Evolutionary conservation across 2,113 vertebrate genomes (phyloP).

Genomic region (Lophius piscatorius): DNA sequence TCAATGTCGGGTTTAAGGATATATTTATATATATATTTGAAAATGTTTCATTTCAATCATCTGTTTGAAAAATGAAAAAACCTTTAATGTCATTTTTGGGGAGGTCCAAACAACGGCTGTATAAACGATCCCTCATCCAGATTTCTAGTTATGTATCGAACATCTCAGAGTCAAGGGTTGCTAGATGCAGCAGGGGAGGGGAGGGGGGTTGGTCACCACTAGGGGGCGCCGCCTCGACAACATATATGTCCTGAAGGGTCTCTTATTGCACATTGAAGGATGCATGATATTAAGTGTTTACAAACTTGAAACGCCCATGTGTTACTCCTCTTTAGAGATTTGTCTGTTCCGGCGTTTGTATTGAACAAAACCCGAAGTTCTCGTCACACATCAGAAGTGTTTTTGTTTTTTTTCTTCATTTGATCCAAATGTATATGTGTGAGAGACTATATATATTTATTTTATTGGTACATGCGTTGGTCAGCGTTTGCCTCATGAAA

Average conservation of each 20-base stretch:
- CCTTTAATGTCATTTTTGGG: conserved; percentile 84
- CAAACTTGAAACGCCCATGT: conserved; percentile 78
- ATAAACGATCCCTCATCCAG: conserved; percentile 77
- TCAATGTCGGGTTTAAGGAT: conserved; percentile 80
- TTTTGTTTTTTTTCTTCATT: conserved; percentile 47
- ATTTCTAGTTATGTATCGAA: conserved; percentile 53
- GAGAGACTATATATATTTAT: conserved; percentile 61
- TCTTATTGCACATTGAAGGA: conserved; percentile 80
- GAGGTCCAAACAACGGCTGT: background rate
- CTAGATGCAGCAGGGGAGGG: conserved; percentile 47
- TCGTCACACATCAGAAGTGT: conserved; percentile 22
- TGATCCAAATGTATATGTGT: conserved; percentile 37
- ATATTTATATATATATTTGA: conserved; percentile 91
- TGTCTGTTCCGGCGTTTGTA: conserved; percentile 62
- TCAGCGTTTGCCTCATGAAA: conserved; percentile 53
- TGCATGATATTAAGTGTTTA: conserved; percentile 83
- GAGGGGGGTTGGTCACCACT: too few relatives aligned
- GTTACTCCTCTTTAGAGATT: conserved; percentile 69
- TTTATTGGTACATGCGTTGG: conserved; percentile 53
- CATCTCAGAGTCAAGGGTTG: conserved; percentile 48
- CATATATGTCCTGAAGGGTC: conserved; percentile 71
- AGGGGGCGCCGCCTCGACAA: conserved; percentile 63
- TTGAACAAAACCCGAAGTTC: conserved; percentile 52
- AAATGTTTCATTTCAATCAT: conserved; percentile 84
- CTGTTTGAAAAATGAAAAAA: conserved; percentile 84